Conservation (phyloP, 2,797 vertebrate genomes). For the Mareca penelope region DNA sequence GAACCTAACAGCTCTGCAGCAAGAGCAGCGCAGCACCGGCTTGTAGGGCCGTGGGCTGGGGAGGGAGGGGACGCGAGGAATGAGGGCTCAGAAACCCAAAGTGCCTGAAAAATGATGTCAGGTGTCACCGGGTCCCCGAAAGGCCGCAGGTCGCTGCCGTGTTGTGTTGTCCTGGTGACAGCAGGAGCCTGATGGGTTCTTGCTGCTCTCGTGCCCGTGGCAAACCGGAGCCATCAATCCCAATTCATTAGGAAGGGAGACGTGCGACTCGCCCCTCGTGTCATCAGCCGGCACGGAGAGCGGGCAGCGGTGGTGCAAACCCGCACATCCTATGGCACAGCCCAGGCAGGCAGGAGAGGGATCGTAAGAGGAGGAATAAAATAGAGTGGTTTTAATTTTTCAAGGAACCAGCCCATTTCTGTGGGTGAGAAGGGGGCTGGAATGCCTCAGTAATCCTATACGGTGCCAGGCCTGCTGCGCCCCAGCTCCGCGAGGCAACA, state of each 20-base stretch:
- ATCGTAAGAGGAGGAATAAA: neutral
- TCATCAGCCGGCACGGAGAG: neutral
- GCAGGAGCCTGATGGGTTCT: neutral
- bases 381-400: slow-evolving; percentile 6
- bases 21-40: neutral
- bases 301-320: neutral
- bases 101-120: neutral
- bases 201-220: neutral
- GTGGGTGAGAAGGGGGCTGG: slow-evolving; percentile 34
- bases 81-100: neutral
- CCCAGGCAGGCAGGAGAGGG: fast-evolving
- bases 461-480: slow-evolving; percentile 19
- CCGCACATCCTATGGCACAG: fast-evolving
- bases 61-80: neutral
- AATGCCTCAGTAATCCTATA: slow-evolving; percentile 50
- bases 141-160: fast-evolving
- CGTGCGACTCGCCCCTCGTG: neutral
- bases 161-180: neutral
- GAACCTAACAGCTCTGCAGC: slow-evolving; percentile 24
- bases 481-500: neutral
- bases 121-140: neutral
- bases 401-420: slow-evolving; percentile 23
- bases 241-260: neutral
- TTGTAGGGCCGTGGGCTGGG: neutral
- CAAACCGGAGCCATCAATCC: neutral